Base-by-base conservation (phyloP, 2,888 invertebrate genomes). In the Melipona beecheii region DNA sequence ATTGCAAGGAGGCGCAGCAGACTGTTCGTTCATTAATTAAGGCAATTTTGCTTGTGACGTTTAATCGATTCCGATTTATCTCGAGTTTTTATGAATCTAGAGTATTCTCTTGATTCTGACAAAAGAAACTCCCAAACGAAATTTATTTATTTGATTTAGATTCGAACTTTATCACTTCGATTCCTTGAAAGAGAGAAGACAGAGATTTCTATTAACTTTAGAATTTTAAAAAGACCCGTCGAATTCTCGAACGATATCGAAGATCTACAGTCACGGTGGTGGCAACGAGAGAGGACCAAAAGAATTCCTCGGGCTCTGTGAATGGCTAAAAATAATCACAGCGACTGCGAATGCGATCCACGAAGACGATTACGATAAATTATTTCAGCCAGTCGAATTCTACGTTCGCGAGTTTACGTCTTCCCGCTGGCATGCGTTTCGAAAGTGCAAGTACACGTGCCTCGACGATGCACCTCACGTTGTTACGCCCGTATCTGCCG, bases 361-460 rank as follows among this genome's bases (percentile, higher is more conserved):
- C 80, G 84, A 69, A 78, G 50, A 52, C 84, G 84, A 84, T 85
- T 83, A 75, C 79, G 64, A 54, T 70, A 65, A 75, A 83, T 84
- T 81, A 84, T 85, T 80, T 80, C 69, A 69, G 24, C 65, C 68
- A 70, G 78, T 71, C 50, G 79, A 49, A 80, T 84, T 78, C 73
- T 76, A 74, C 73, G 71, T 66, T 31, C 49, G 49, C 52, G 49
- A 77, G 74, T 88, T 86, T 85, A 86, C 84, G 86, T 85, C 81
- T 81, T 87, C 80, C n/a, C 71, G 65, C 64, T 76, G 84, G 88
- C 72, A 90, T 84, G 88, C 89, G 74, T 89, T 89, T 89, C 85
- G 89, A 89, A 89, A 89, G 89, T 89, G 88, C 87, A 89, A 89
- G 89, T 89, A 88, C 89, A 86, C 85, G 77, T 69, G 81, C 36